Base-by-base conservation (phyloP, 2,113 vertebrate genomes). In the Alethe castanea region DNA sequence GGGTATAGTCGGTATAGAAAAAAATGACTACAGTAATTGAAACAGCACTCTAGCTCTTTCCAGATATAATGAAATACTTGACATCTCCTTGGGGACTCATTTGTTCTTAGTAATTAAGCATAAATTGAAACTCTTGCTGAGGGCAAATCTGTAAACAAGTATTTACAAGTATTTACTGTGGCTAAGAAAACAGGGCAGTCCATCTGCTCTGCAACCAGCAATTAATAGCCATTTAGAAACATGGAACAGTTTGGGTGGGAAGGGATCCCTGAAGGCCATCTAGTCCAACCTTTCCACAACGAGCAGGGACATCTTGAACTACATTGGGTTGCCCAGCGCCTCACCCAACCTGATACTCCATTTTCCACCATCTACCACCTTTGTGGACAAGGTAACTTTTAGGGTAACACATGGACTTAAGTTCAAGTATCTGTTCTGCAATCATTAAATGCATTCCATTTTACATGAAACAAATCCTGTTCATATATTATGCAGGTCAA, bases 51-150 rank as follows among this genome's bases (percentile, higher is more conserved):
- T 16, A 65, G n/a, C 24, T 53, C 70, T 48, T 45, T 76, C n/a
- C 65, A 76, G 42, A 65, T 42, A 31, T 42, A 84, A 84, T 9
- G 10, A 66, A 95, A 85, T 38, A 72, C 66, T 80, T 22, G 45
- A 94, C 70, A 64, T 65, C 48, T 89, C 93, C 80, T 67, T 78
- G 26, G 87, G 70, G 78, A 94, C 62, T 73, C 71, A 88, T 84
- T 94, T 94, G 84, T 85, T 92, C 78, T 91, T 86, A 92, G 86
- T 87, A 85, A 95, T 66, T 87, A 95, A 86, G 53, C 77, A 84
- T 31, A 42, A 93, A 87, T 29, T 35, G 15, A 84, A 92, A 81
- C 71, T 70, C 64, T 61, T 94, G 74, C 84, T 62, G 76, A 76
- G 70, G 81, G 86, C 33, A 70, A 44, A 87, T 69, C 50, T 66